Percentiles rank a stretch among this genome's conserved stretches.
Conservation (phyloP, 2,113 vertebrate species). For the Myotis yumanensis region DNA sequence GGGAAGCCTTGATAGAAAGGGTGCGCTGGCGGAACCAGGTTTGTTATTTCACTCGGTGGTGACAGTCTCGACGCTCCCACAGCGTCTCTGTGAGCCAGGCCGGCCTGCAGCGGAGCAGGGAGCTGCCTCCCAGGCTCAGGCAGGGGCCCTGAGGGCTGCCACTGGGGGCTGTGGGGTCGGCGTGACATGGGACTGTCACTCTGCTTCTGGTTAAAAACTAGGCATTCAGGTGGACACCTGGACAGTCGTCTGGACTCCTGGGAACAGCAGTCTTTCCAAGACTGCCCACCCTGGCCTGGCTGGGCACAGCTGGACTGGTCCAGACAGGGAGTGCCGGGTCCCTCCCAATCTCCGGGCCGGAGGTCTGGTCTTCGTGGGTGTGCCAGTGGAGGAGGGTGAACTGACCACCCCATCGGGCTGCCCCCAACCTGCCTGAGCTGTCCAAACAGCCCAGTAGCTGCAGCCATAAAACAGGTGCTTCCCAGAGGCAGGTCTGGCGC, state of each 20-base stretch:
- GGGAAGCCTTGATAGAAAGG: background rate
- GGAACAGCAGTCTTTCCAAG: background rate
- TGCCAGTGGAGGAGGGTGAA: background rate
- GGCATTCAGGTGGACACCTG: background rate
- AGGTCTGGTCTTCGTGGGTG: fast-evolving
- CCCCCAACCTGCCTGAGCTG: background rate
- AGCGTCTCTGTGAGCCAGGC: fast-evolving
- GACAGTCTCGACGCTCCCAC: fast-evolving
- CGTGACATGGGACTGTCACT: no score
- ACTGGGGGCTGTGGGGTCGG: fast-evolving
- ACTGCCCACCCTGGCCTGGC: background rate
- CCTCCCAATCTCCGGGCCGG: background rate
- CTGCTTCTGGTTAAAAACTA: background rate
- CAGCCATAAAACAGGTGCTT: background rate
- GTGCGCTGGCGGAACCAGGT: background rate
- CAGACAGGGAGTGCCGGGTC: background rate
- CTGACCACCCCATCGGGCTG: background rate
- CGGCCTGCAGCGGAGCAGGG: fast-evolving
- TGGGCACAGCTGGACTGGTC: background rate
- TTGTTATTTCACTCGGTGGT: no score
- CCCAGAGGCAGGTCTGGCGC: background rate
- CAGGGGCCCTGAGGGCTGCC: background rate
- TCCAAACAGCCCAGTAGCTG: background rate
- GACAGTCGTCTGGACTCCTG: background rate
- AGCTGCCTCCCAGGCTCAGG: background rate